These are phyloP conservation scores for Cebus imitator DNA, from an alignment of 2,113 vertebrate genomes.

Conservation along the genomic window DNA sequence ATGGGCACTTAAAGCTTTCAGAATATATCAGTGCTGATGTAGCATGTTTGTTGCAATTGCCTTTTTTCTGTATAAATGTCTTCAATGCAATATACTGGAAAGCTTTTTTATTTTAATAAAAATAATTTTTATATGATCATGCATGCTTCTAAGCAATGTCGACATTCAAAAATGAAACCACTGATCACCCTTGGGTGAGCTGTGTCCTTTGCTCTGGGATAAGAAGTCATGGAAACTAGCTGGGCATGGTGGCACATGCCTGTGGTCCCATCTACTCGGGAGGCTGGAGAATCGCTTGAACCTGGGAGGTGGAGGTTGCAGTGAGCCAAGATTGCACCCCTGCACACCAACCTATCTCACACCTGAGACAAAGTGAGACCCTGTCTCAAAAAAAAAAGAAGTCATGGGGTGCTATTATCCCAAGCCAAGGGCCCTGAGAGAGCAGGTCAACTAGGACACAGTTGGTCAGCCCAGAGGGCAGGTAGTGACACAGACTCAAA, in stretches of 20 bases:
- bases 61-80: constrained; percentile 78
- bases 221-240: not conserved
- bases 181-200: not conserved
- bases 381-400: not conserved
- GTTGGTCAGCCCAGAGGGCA: not conserved
- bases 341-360: no score
- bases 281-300: no score
- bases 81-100: constrained; percentile 84
- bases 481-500: not conserved
- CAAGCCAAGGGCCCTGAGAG: not conserved
- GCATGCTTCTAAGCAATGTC: constrained; percentile 30
- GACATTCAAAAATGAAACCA: not conserved
- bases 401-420: not conserved
- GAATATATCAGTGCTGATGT: constrained; percentile 67
- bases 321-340: not conserved
- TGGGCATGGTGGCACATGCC: no score
- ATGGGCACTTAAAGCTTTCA: constrained; percentile 83
- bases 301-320: no score
- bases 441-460: not conserved
- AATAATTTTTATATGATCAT: constrained; percentile 75
- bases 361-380: no score
- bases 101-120: constrained; percentile 88
- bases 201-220: not conserved
- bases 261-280: no score
- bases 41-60: constrained; percentile 80